These are phyloP conservation scores for Callyntrura guangdongensis DNA, from an alignment of 2,888 invertebrate genomes.

Conservation along the genomic window DNA sequence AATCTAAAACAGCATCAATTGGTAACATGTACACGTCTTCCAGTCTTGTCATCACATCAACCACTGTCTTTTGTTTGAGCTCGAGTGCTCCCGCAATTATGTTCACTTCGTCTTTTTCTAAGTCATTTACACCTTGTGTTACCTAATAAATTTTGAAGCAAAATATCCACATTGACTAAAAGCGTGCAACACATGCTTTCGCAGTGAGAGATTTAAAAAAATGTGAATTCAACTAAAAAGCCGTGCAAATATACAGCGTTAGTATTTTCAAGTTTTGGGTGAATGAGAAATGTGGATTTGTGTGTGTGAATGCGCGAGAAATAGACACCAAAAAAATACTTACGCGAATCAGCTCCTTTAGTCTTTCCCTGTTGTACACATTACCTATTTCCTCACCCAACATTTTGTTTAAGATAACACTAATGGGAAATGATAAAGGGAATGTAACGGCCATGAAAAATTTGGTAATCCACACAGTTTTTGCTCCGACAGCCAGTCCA, in stretches of 20 bases:
- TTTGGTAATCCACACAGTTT: conserved; percentile 96
- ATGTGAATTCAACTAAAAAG: not conserved
- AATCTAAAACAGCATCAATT: conserved; percentile 87
- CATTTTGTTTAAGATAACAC: conserved; percentile 93
- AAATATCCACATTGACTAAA: conserved; percentile 56
- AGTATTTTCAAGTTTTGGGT: not conserved
- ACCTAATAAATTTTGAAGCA: conserved; percentile 83
- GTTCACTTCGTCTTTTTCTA: conserved; percentile 87
- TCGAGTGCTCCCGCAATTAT: conserved; percentile 88
- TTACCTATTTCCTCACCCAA: conserved; percentile 99
- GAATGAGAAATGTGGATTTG: not conserved
- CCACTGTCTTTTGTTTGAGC: conserved; percentile 88
- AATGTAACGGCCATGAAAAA: conserved; percentile 97
- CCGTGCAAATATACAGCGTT: not conserved
- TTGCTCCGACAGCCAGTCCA: conserved; percentile 98
- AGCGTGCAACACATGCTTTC: conserved; percentile 49
- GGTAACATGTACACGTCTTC: conserved; percentile 89
- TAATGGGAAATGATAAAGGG: conserved; percentile 97
- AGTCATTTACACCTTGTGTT: conserved; percentile 86
- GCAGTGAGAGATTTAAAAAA: not conserved
- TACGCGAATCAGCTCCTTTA: conserved; percentile 98
- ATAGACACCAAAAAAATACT: conserved; percentile 1
- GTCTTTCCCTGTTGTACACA: conserved; percentile 97
- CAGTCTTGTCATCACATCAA: conserved; percentile 88
- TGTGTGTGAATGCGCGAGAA: not conserved